phyloP scores from a whole-genome alignment of 2,113 vertebrate genomes.

The Esox niger region DNA sequence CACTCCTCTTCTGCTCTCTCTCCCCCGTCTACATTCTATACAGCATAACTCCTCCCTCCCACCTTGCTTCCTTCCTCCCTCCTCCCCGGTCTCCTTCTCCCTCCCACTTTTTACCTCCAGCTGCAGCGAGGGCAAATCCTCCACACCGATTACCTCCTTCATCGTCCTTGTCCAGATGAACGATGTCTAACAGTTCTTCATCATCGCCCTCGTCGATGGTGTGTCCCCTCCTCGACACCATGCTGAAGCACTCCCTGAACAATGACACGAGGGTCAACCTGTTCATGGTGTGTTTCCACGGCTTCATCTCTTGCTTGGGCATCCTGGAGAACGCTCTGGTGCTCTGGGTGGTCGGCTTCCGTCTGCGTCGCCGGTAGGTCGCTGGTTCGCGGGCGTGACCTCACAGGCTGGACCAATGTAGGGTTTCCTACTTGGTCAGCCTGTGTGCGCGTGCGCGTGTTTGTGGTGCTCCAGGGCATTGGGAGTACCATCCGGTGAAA shows the following conservation, averaged over 20 bases:
- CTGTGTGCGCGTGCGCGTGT: no score
- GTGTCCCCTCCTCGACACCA: constrained; percentile 57
- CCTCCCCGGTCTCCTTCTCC: not conserved
- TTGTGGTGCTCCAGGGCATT: no score
- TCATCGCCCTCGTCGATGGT: not conserved
- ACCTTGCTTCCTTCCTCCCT: no score
- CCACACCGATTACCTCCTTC: constrained; percentile 17
- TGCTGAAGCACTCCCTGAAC: constrained; percentile 44
- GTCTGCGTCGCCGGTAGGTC: constrained; percentile 71
- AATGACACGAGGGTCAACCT: constrained; percentile 48
- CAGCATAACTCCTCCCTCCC: no score
- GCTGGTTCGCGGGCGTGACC: no score
- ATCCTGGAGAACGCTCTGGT: constrained; percentile 86
- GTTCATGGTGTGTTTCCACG: constrained; percentile 63
- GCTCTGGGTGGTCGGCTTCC: constrained; percentile 79
- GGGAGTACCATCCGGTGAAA: no score
- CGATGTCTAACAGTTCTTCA: constrained; percentile 29
- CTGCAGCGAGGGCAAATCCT: not conserved
- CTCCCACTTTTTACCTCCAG: no score
- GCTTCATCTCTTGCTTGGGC: constrained; percentile 73
- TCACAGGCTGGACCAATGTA: no score
- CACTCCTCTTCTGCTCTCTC: no score
- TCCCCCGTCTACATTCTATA: no score
- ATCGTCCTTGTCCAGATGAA: not conserved
- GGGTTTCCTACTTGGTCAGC: no score